Base-by-base conservation (phyloP, 2,113 vertebrate genomes). In the Campylorhamphus procurvoides region DNA sequence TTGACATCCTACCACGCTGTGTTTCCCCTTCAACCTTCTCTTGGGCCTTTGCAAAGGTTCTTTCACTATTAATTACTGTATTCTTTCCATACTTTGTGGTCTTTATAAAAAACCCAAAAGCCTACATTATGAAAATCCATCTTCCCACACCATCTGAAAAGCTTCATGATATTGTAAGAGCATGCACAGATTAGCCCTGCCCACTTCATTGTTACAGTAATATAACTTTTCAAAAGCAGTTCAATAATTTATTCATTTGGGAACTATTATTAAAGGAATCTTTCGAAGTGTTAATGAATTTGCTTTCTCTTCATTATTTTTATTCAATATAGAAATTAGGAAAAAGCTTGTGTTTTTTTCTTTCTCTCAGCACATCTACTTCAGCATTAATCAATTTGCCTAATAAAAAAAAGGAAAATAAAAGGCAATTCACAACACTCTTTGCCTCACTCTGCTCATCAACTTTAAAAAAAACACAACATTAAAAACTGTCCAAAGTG, bases 301-400 rank as follows among this genome's bases (percentile, higher is more conserved):
- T 94, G 55, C 39, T 78, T 89, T 95, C 50, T 86, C n/a, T 50
- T 90, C 40, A 79, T 76, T 94, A 74, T 69, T 91, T 95, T 92
- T 75, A 78, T 64, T 80, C 40, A 50, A 46, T 42, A 72, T 3
- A 83, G 22, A 91, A 91, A 94, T 58, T 69, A 76, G 40, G 37
- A 74, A 79, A 84, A 75, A 27, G 1, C 9, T 20, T 29, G 6
- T 4, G 20, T 85, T 71, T 89, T 60, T 78, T 71, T 8, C n/a
- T n/a, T n/a, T n/a, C n/a, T 87, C 67, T 74, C 52, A 81, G 80
- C 23, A 85, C 73, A 67, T 84, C 85, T 82, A 56, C 20, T 81
- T 95, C 15, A 84, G 78, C 60, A 78, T 81, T 68, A 91, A 91
- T 28, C 73, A 87, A 87, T 49, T 37, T 64, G 52, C 53, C 55